A percentile compares a stretch with the other conserved stretches of the same genome.
These are phyloP conservation scores for Blennius ocellaris DNA, from an alignment of 2,113 vertebrate genomes.

Conservation along the genomic window DNA sequence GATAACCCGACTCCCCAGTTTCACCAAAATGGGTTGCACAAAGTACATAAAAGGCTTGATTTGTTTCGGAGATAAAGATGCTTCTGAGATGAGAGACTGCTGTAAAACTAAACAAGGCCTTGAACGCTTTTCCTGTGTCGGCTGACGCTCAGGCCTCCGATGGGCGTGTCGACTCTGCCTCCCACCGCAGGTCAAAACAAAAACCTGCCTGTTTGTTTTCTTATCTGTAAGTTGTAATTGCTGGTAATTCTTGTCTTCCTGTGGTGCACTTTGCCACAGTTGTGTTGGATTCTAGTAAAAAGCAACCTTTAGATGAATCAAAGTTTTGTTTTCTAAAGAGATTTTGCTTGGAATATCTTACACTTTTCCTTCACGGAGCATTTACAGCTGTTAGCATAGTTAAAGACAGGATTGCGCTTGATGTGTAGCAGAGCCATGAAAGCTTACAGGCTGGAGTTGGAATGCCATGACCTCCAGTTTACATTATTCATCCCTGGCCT, in stretches of 20 bases:
- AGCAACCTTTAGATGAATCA: neutral
- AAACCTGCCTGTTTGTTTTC: constrained; percentile 58
- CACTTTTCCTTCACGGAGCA: constrained; percentile 4
- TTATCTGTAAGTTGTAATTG: constrained; percentile 66
- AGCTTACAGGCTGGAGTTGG: neutral
- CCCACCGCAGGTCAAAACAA: constrained; percentile 51
- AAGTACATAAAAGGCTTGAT: constrained; percentile 51
- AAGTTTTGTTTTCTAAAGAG: neutral
- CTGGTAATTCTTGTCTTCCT: constrained; percentile 67
- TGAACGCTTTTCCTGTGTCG: constrained; percentile 25
- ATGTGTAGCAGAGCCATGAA: constrained; percentile 36
- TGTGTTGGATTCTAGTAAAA: neutral
- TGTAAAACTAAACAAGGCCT: constrained; percentile 53
- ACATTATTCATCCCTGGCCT: constrained; percentile 36
- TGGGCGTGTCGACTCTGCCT: constrained; percentile 47
- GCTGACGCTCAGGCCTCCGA: constrained; percentile 22
- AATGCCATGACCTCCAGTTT: constrained; percentile 12
- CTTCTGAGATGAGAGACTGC: constrained; percentile 28
- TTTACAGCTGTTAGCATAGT: constrained; percentile 40
- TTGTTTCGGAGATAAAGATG: constrained; percentile 53
- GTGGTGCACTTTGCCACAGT: constrained; percentile 38
- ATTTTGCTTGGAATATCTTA: constrained; percentile 22
- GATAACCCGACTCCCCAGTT: constrained; percentile 32
- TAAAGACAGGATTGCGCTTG: constrained; percentile 1
- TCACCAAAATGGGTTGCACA: constrained; percentile 37